Percentiles rank a stretch among this genome's conserved stretches.
Conservation (phyloP, 2,113 vertebrate species). For the Scatophagus argus region DNA sequence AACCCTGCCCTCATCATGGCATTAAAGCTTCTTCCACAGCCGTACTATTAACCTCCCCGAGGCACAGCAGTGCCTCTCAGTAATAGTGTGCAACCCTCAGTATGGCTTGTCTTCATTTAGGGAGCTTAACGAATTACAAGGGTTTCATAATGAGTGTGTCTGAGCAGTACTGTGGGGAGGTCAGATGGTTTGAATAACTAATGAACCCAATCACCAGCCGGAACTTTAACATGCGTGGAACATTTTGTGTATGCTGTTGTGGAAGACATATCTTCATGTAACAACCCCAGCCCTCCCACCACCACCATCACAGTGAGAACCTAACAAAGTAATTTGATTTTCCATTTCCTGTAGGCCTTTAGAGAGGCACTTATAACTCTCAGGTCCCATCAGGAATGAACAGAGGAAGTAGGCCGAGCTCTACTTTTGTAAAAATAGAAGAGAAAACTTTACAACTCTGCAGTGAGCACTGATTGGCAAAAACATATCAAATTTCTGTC, state of each 20-base stretch:
- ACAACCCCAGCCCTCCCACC: slow-evolving; percentile 20
- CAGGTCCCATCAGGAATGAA: slow-evolving; percentile 77
- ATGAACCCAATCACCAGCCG: slow-evolving; percentile 73
- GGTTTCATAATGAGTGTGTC: slow-evolving; percentile 71
- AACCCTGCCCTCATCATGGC: slow-evolving; percentile 33
- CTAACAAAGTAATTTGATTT: slow-evolving; percentile 83
- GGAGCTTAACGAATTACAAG: slow-evolving; percentile 81
- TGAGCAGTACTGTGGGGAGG: slow-evolving; percentile 66
- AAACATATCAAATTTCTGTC: slow-evolving; percentile 40
- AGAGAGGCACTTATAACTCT: slow-evolving; percentile 79
- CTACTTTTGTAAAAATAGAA: slow-evolving; percentile 84
- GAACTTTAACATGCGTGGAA: slow-evolving; percentile 55
- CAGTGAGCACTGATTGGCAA: slow-evolving; percentile 56
- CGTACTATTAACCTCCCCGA: slow-evolving; percentile 61
- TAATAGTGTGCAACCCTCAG: slow-evolving; percentile 50
- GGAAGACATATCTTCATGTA: slow-evolving; percentile 30
- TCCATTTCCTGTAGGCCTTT: slow-evolving; percentile 84
- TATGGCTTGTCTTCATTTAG: slow-evolving; percentile 76
- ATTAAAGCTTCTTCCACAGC: slow-evolving; percentile 57
- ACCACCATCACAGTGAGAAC: slow-evolving; percentile 42
- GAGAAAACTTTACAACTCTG: slow-evolving; percentile 65
- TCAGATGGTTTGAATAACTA: slow-evolving; percentile 76
- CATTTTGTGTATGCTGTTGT: slow-evolving; percentile 41
- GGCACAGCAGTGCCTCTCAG: slow-evolving; percentile 52
- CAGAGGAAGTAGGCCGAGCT: slow-evolving; percentile 81